These are phyloP conservation scores for Drosophila aff. DNA, from an alignment of 1,140 invertebrate species.

Conservation along the genomic window DNA sequence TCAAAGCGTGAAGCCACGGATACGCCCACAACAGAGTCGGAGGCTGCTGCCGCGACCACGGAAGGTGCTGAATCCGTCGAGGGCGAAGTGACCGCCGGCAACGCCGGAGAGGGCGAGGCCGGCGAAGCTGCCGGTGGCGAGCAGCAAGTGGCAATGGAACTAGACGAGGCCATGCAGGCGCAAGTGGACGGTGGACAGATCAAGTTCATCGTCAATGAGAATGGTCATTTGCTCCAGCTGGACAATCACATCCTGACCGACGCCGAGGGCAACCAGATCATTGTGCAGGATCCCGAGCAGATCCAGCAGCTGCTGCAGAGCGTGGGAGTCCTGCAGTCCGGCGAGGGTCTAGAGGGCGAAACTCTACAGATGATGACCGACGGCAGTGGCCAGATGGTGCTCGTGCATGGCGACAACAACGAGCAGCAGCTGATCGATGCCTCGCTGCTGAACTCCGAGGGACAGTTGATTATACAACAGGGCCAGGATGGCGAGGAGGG, in stretches of 20 bases:
- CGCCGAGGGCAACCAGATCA: constrained; percentile 84
- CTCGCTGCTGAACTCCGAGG: constrained; percentile 80
- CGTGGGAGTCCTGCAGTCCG: constrained; percentile 81
- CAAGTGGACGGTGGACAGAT: constrained; percentile 83
- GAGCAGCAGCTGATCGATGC: constrained; percentile 84
- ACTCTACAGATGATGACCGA: constrained; percentile 85
- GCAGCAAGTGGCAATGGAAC: constrained; percentile 83
- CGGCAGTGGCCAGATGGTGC: constrained; percentile 83
- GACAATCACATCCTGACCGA: constrained; percentile 85
- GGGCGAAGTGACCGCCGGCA: constrained; percentile 43
- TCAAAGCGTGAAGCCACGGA: constrained; percentile 46
- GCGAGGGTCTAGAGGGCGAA: constrained; percentile 81
- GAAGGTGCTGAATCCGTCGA: constrained; percentile 57
- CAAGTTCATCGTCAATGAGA: constrained; percentile 85
- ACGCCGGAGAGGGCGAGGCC: constrained; percentile 31
- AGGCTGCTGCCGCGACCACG: constrained; percentile 39
- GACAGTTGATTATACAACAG: constrained; percentile 83
- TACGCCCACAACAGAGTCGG: constrained; percentile 47
- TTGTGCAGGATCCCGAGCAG: constrained; percentile 84
- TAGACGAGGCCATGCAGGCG: constrained; percentile 84
- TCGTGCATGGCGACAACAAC: constrained; percentile 84
- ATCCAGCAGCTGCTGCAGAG: constrained; percentile 84
- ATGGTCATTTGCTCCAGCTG: constrained; percentile 81
- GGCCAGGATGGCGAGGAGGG: constrained; percentile 81
- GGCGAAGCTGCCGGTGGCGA: constrained; percentile 59